These are phyloP conservation scores for Grantiella picta DNA, from an alignment of 2,113 vertebrate species.

Conservation along the genomic window DNA sequence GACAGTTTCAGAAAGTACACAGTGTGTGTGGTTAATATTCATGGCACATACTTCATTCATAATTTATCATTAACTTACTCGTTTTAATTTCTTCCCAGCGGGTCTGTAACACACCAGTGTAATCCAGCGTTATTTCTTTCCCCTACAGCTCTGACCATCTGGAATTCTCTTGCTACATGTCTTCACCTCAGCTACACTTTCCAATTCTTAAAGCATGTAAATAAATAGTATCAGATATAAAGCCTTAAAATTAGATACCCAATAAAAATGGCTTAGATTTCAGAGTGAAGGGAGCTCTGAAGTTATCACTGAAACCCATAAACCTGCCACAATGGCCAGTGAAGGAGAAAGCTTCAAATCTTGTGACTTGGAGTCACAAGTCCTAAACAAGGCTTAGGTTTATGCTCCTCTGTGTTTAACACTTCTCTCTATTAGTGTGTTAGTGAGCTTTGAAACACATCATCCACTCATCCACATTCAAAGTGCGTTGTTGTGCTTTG, in stretches of 20 bases:
- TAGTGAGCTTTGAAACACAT: neutral
- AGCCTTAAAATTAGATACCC: neutral
- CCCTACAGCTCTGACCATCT: constrained; percentile 17
- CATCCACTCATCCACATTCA: accelerated
- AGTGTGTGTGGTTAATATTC: constrained; percentile 50
- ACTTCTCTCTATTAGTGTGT: neutral
- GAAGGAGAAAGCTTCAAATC: neutral
- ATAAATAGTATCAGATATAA: neutral
- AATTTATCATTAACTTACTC: constrained; percentile 54
- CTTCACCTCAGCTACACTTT: constrained; percentile 47
- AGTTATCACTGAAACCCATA: neutral
- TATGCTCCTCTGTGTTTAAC: neutral
- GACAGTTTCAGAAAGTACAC: constrained; percentile 1
- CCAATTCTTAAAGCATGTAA: neutral
- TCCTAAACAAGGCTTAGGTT: neutral
- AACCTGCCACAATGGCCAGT: accelerated
- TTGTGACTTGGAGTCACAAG: neutral
- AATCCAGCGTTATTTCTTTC: constrained; percentile 17
- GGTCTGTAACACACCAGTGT: constrained; percentile 11
- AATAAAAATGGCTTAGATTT: neutral
- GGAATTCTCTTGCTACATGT: constrained; percentile 16
- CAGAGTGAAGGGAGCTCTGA: neutral
- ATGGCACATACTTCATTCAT: constrained; percentile 36
- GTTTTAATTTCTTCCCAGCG: constrained; percentile 47
- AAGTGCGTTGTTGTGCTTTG: accelerated